Base-by-base conservation (phyloP, 2,113 vertebrate genomes). In the Synodontis membranacea region DNA sequence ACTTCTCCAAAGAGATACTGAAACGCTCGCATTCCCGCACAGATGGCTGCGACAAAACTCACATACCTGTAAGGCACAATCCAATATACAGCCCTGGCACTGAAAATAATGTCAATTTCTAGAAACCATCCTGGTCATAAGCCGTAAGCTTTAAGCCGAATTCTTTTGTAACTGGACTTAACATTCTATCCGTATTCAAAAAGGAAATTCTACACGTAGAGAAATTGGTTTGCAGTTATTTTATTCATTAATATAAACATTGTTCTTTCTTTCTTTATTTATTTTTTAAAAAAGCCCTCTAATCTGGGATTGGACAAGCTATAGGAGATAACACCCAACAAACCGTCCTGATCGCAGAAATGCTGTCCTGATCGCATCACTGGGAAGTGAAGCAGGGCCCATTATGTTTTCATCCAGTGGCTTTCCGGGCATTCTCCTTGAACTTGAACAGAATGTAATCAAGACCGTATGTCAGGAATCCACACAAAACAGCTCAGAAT, bases 1-100 rank as follows among this genome's bases (percentile, higher is more conserved):
- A 80, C 34, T 28, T 44, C 11, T 62, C 39, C 80, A 82, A 62
- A 82, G 62, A 44, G 58, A n/a, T 21, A 72, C 23, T 4, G 50
- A n/a, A 31, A 60, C 28, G 2, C 54, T n/a, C 21, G 48, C 2
- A 50, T 79, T 12, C 42, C 54, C 28, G 75, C n/a, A 79, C 74
- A 85, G 74, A 85, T 79, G 44, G 74, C 58, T 7, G 66, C 46
- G 23, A n/a, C 62, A 34, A 52, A 68, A 39, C 46, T 34, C 72
- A 50, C 72, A 60, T 48, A n/a, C n/a, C n/a, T n/a, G n/a, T n/a
- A 48, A 10, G 56, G 42, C 21, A 79, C 28, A 70, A 28, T 84
- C n/a, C 25, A 84, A 62, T 62, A 52, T 58, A 52, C 48, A 75
- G 25, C 14, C 4, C 37, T 60, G 37, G 9, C 48, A 25, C 31